These are phyloP conservation scores for Neodon shergylaensis DNA, from an alignment of 2,113 vertebrate species.

Conservation along the genomic window DNA sequence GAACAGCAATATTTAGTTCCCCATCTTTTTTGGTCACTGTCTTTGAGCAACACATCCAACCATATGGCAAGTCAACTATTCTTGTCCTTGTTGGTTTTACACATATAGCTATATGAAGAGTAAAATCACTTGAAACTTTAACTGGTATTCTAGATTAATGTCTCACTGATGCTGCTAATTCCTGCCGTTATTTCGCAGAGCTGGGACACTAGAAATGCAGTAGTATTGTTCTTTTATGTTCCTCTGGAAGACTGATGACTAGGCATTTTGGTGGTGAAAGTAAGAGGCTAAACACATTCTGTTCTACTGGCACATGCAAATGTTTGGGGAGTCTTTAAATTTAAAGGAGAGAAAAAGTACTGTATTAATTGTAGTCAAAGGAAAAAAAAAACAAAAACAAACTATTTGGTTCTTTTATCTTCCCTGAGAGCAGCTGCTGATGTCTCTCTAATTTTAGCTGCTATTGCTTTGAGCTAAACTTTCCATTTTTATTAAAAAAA, in stretches of 20 bases:
- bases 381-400: constrained; percentile 28
- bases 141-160: background rate
- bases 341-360: constrained; percentile 24
- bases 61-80: background rate
- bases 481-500: constrained; percentile 87
- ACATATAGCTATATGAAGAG: background rate
- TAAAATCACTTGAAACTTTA: background rate
- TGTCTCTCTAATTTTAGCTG: constrained; percentile 85
- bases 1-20: background rate
- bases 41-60: background rate
- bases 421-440: constrained; percentile 81
- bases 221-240: constrained; percentile 27
- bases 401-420: constrained; percentile 76
- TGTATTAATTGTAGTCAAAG: constrained; percentile 68
- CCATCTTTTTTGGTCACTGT: background rate
- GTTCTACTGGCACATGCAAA: constrained; percentile 52
- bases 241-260: constrained; percentile 43
- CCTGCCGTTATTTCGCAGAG: constrained; percentile 11
- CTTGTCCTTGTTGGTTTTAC: background rate
- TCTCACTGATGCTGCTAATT: constrained; percentile 10
- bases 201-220: background rate
- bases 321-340: constrained; percentile 75
- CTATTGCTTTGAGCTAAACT: constrained; percentile 87
- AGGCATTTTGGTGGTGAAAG: background rate
- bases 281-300: constrained; percentile 10